These are phyloP conservation scores for Mya arenaria DNA, from an alignment of 1,140 invertebrate species.

Conservation along the genomic window DNA sequence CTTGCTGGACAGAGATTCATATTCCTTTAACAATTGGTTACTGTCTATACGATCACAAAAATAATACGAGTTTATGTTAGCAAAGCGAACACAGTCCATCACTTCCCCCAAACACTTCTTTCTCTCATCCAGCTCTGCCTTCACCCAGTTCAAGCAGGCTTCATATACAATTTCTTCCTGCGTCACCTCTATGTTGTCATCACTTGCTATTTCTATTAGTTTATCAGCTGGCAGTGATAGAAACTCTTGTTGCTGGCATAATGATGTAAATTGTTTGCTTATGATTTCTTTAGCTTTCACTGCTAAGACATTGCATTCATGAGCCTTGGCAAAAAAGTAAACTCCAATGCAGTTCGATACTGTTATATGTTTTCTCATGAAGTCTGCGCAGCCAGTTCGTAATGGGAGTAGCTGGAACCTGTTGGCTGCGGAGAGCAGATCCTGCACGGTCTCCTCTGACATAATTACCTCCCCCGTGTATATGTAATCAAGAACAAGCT, in stretches of 20 bases:
- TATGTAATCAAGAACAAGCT: conserved; percentile 83
- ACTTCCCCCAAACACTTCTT: conserved; percentile 76
- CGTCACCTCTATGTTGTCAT: conserved; percentile 83
- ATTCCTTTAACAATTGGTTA: conserved; percentile 76
- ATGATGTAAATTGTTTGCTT: conserved; percentile 73
- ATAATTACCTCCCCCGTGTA: conserved; percentile 83
- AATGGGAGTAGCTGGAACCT: conserved; percentile 82
- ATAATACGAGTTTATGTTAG: conserved; percentile 84
- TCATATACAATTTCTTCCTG: conserved; percentile 84
- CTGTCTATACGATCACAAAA: conserved; percentile 84
- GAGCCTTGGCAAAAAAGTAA: conserved; percentile 79
- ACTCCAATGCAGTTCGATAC: conserved; percentile 79
- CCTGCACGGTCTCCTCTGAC: conserved; percentile 83
- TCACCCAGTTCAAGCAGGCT: conserved; percentile 83
- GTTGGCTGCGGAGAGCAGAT: conserved; percentile 84
- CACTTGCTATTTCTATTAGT: conserved; percentile 82
- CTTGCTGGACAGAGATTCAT: conserved; percentile 61
- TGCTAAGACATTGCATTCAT: conserved; percentile 76
- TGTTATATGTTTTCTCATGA: conserved; percentile 78
- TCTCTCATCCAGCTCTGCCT: conserved; percentile 77
- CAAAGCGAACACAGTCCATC: conserved; percentile 83
- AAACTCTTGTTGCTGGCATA: conserved; percentile 78
- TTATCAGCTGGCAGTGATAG: conserved; percentile 77
- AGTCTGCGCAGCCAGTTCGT: conserved; percentile 76
- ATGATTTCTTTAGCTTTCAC: conserved; percentile 77